These are phyloP conservation scores for Zoroaster sp. DNA, from an alignment of 53 echinoderm and acorn worm genomes.

Conservation along the genomic window DNA sequence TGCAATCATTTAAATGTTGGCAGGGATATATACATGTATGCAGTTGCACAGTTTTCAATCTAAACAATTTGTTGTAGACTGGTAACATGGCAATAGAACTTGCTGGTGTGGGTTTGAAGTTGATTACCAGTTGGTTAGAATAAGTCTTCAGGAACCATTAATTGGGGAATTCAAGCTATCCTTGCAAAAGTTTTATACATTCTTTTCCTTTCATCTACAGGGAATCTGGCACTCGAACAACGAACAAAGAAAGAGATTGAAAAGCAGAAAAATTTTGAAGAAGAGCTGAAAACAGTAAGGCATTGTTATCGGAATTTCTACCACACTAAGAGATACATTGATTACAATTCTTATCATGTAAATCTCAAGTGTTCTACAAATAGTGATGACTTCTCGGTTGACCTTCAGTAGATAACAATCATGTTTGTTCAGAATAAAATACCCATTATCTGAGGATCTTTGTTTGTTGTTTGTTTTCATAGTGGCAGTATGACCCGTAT, in stretches of 20 bases:
- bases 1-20: too few species aligned
- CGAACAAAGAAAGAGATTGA: constrained; percentile 71
- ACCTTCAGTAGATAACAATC: neutral
- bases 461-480: constrained; percentile 18
- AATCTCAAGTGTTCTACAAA: neutral
- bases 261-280: constrained; percentile 54
- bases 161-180: too few species aligned
- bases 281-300: constrained; percentile 85
- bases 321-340: too few species aligned
- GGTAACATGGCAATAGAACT: too few species aligned
- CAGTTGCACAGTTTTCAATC: too few species aligned
- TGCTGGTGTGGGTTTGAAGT: too few species aligned
- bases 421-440: neutral
- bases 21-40: too few species aligned
- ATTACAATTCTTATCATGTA: neutral
- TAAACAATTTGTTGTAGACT: too few species aligned
- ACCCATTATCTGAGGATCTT: neutral
- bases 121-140: too few species aligned
- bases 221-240: constrained; percentile 65
- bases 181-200: too few species aligned
- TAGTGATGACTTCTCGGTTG: neutral
- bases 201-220: constrained; percentile 47
- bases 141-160: too few species aligned
- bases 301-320: neutral
- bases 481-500: constrained; percentile 91